A percentile compares a stretch with the other conserved stretches of the same genome.
These are phyloP conservation scores for Cavia porcellus DNA, from an alignment of 2,113 vertebrate species.

Conservation along the genomic window DNA sequence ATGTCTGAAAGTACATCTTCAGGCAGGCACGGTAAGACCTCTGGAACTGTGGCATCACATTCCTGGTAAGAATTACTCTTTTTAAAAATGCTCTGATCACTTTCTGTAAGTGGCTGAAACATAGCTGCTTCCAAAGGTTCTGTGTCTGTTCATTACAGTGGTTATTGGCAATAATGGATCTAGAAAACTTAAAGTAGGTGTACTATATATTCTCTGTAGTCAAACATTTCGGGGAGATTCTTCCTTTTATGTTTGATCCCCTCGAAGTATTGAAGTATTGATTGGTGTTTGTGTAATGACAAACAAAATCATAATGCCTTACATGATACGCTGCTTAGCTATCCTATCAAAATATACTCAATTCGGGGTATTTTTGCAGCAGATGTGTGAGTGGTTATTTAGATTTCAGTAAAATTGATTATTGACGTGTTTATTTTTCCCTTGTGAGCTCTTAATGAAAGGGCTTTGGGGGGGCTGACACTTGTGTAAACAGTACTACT, in stretches of 20 bases:
- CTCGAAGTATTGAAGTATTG: slow-evolving; percentile 58
- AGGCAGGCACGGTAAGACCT: slow-evolving; percentile 21
- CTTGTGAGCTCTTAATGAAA: neutral
- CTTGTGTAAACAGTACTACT: neutral
- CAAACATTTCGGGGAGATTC: neutral
- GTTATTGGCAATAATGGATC: neutral
- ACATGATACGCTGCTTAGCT: slow-evolving; percentile 60
- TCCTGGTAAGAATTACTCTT: slow-evolving; percentile 39
- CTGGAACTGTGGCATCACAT: neutral
- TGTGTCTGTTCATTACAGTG: neutral
- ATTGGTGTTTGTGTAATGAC: slow-evolving; percentile 34
- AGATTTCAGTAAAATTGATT: slow-evolving; percentile 39
- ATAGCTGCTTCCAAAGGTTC: slow-evolving; percentile 16
- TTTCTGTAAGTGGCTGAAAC: neutral
- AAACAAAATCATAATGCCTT: slow-evolving; percentile 68
- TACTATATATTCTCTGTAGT: fast-evolving
- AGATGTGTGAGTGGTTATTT: slow-evolving; percentile 11
- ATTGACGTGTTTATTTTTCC: neutral
- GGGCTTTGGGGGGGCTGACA: slow-evolving; percentile 52
- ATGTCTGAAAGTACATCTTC: neutral
- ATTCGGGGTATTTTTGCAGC: neutral
- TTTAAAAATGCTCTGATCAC: slow-evolving; percentile 44
- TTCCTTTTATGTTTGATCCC: slow-evolving; percentile 46
- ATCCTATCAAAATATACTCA: slow-evolving; percentile 62
- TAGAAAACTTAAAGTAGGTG: neutral